Conservation (phyloP, 2,888 invertebrate genomes). For the Agelastica alni region DNA sequence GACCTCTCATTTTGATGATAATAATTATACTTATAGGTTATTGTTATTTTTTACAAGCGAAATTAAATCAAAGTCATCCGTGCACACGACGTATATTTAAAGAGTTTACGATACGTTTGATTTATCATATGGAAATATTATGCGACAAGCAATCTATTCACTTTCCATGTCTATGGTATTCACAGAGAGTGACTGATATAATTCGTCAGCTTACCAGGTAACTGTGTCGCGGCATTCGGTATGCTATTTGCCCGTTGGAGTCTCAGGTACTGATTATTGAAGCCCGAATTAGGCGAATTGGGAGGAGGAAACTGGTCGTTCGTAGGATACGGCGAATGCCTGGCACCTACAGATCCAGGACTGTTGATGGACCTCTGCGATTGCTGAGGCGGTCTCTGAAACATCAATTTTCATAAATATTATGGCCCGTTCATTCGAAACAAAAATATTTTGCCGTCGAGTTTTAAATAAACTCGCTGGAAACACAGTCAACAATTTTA, state of each 20-base stretch:
- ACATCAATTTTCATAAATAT: no score
- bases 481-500: no score
- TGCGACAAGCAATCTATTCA: slow-evolving; percentile 1
- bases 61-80: no score
- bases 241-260: slow-evolving; percentile 65
- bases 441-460: no score
- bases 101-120: no score
- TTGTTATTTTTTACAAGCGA: no score
- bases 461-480: no score
- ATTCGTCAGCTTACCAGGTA: slow-evolving; percentile 60
- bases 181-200: background rate
- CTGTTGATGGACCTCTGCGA: slow-evolving; percentile 58
- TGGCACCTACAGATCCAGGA: slow-evolving; percentile 59
- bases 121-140: no score
- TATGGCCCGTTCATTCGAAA: no score
- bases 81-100: no score
- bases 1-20: no score
- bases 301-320: slow-evolving; percentile 60
- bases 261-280: slow-evolving; percentile 59
- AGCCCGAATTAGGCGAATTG: slow-evolving; percentile 60
- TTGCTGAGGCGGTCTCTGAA: slow-evolving; percentile 47
- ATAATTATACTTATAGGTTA: no score
- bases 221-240: slow-evolving; percentile 62
- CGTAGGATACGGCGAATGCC: slow-evolving; percentile 61
- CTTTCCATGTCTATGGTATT: background rate